Conservation (phyloP, 2,797 vertebrate species). For the Anableps anableps region DNA sequence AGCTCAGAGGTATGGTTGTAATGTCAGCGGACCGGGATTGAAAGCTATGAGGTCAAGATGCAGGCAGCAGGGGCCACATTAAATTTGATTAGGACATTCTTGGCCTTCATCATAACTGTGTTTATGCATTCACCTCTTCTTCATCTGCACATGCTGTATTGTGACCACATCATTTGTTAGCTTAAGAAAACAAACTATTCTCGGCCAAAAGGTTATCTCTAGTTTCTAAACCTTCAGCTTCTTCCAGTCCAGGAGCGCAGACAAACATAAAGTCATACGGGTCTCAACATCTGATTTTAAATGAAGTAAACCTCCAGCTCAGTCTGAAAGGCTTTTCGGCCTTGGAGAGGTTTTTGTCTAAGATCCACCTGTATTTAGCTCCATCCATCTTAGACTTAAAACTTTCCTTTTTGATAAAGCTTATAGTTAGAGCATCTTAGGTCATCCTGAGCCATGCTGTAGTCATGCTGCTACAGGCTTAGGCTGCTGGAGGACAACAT, state of each 20-base stretch:
- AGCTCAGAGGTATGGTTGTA: constrained; percentile 60
- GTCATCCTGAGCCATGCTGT: too few relatives aligned
- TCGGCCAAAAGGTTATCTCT: neutral
- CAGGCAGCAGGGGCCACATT: constrained; percentile 37
- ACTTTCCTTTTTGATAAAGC: too few relatives aligned
- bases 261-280: neutral
- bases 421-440: too few relatives aligned
- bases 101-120: constrained; percentile 32
- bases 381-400: too few relatives aligned
- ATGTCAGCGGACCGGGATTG: constrained; percentile 54
- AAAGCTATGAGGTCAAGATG: constrained; percentile 38
- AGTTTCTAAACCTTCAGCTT: neutral
- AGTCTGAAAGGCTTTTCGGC: too few relatives aligned
- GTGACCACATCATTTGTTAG: constrained; percentile 5
- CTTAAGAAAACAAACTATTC: constrained; percentile 9
- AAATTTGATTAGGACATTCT: constrained; percentile 55
- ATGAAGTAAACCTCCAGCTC: too few relatives aligned
- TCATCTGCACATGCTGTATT: constrained; percentile 25
- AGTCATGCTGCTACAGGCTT: too few relatives aligned
- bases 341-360: too few relatives aligned
- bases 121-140: constrained; percentile 1
- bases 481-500: too few relatives aligned
- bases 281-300: too few relatives aligned
- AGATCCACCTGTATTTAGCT: too few relatives aligned
- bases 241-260: neutral